A percentile compares a stretch with the other conserved stretches of the same genome.
Conservation (phyloP, 2,888 invertebrate species). For the Lasioglossum leucozonium region DNA sequence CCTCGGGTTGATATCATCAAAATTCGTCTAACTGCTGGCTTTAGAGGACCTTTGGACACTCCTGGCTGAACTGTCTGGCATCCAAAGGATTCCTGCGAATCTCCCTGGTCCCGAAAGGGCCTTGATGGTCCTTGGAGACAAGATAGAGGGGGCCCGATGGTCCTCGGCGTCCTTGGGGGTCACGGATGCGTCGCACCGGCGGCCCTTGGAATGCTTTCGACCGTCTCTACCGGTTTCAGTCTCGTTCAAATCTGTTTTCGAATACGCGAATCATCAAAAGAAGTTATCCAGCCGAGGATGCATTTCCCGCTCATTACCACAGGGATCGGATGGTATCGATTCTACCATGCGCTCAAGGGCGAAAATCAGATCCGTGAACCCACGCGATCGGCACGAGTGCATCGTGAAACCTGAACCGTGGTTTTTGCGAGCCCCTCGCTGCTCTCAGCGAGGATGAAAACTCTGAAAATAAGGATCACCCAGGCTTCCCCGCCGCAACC, state of each 20-base stretch:
- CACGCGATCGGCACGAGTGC: background rate
- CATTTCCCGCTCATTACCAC: background rate
- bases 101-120: background rate
- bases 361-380: background rate
- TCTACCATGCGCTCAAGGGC: background rate
- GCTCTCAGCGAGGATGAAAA: conserved; percentile 27
- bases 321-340: background rate
- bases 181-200: background rate
- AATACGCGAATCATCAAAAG: background rate
- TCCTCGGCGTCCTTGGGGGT: conserved; percentile 6
- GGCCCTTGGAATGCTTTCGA: conserved; percentile 8
- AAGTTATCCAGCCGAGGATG: background rate
- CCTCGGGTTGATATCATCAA: background rate
- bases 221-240: conserved; percentile 6
- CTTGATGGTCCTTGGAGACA: background rate
- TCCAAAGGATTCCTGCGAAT: background rate
- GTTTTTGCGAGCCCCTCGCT: conserved; percentile 26
- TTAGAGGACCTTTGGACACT: background rate
- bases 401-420: background rate
- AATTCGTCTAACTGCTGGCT: background rate
- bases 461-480: conserved; percentile 15
- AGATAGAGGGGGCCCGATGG: background rate
- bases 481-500: conserved; percentile 8
- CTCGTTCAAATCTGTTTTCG: background rate
- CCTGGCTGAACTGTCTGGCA: no score